Conservation (phyloP, 1,140 invertebrate genomes). For the Vollenhovia emeryi region DNA sequence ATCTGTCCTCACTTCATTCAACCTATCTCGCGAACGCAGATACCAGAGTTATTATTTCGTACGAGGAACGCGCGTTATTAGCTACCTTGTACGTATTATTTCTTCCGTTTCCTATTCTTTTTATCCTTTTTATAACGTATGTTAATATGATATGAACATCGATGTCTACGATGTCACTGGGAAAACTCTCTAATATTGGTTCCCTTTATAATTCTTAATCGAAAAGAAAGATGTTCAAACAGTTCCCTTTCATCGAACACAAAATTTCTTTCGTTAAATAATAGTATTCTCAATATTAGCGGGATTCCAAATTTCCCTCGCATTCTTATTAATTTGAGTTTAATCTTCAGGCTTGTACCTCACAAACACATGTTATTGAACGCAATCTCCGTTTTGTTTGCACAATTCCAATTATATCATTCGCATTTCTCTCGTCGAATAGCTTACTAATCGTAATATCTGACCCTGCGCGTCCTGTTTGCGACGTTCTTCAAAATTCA, state of each 20-base stretch:
- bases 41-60: neutral
- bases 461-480: neutral
- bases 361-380: neutral
- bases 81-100: constrained; percentile 28
- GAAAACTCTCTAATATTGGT: neutral
- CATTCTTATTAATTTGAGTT: too few species aligned
- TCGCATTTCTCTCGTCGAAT: neutral
- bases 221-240: neutral
- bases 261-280: neutral
- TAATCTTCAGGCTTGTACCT: neutral
- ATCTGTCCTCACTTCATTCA: neutral
- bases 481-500: constrained; percentile 48
- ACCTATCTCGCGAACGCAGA: neutral
- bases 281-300: neutral
- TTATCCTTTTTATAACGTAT: neutral
- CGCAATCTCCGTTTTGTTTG: neutral
- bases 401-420: neutral
- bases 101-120: neutral
- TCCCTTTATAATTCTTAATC: neutral
- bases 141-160: neutral
- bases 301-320: too few species aligned
- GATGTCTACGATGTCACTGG: neutral
- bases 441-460: neutral
- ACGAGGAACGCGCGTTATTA: neutral
- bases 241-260: neutral